These are phyloP conservation scores for Leucoraja ocellata DNA, from an alignment of 2,797 vertebrate species.

Conservation along the genomic window DNA sequence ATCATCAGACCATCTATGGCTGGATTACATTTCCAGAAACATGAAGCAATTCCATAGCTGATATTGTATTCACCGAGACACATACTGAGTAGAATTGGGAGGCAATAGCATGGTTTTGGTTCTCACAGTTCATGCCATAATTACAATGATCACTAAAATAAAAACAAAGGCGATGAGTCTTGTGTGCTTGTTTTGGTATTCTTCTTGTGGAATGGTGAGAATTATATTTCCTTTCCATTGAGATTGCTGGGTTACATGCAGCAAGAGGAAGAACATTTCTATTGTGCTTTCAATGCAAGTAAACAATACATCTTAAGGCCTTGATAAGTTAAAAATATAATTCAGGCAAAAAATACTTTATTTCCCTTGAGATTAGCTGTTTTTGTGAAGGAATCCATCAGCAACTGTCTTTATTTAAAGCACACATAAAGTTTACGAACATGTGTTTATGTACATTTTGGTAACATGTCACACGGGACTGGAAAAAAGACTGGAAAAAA, in stretches of 20 bases:
- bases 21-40: background rate
- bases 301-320: slow-evolving; percentile 23
- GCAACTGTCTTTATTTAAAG: slow-evolving; percentile 6
- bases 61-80: slow-evolving; percentile 16
- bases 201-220: background rate
- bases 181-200: slow-evolving; percentile 19
- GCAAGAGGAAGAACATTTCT: background rate
- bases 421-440: background rate
- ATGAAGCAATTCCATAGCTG: background rate
- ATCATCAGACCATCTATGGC: background rate
- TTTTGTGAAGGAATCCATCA: background rate
- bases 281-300: slow-evolving; percentile 16
- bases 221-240: background rate
- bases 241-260: background rate
- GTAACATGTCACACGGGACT: background rate
- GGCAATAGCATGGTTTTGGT: background rate
- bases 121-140: background rate
- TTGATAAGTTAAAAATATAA: background rate
- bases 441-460: background rate
- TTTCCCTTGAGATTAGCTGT: background rate
- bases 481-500: background rate
- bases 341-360: background rate
- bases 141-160: background rate
- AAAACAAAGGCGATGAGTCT: background rate
- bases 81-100: background rate